Evolutionary conservation across 2,888 invertebrate species (phyloP), one percentile per base, ranked within the genome.

Genomic region (Melanargia galathea): DNA sequence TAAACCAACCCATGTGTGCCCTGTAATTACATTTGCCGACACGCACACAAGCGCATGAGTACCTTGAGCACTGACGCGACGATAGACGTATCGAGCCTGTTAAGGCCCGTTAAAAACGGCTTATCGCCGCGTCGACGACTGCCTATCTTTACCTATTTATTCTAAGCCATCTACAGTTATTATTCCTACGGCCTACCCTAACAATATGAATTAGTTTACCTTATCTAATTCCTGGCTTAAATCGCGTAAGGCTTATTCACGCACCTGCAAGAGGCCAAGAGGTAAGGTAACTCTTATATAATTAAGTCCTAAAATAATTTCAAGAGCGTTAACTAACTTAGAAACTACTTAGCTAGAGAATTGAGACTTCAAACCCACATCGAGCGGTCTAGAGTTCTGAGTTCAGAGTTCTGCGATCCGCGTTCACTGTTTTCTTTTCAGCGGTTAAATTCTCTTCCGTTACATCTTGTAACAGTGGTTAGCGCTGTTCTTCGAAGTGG

Each of bases 261-360:
- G 16, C 30, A 16, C 16, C 30, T 18, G 18, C 26, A 46, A n/a
- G 51, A 51, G 18, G n/a, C n/a, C n/a, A n/a, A n/a, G n/a, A n/a
- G n/a, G n/a, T n/a, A n/a, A n/a, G n/a, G 11, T 33, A 18, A 33
- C 26, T 49, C 49, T 49, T 49, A 49, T n/a, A 26, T 49, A n/a
- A 33, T 51, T 51, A 33, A 18, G 33, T 10, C 33, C 51, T 11
- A 10, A 33, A 51, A 51, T 33, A 51, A 48, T 51, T 51, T 51
- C 30, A 48, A 48, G 45, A 20, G 45, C 20, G 45, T 46, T 20
- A 22, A n/a, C 16, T 16, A n/a, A 49, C 7, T n/a, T 40, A 40
- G 33, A 11, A 38, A 38, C n/a, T 26, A 26, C 5, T 26, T 26
- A 5, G 5, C 2, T 38, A 13, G n/a, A 3, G 33, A 33, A 33